phyloP scores from a whole-genome alignment of 2,888 invertebrate genomes.

The Aricia artaxerxes region DNA sequence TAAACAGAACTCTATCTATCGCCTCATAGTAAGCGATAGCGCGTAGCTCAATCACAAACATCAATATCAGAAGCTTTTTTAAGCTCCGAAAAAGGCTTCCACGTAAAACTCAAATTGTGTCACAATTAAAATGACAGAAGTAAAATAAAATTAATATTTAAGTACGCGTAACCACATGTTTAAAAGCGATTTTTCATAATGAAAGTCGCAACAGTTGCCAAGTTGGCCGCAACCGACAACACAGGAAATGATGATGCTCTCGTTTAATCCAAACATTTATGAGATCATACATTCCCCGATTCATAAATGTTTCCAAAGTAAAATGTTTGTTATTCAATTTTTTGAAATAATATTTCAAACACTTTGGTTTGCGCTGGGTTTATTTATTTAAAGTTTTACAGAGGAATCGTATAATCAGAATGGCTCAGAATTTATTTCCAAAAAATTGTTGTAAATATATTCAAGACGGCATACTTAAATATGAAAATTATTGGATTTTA shows the following conservation, averaged over 20 bases:
- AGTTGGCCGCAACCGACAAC: conserved; percentile 6
- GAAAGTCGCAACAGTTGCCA: background rate
- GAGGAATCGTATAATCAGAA: background rate
- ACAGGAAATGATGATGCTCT: conserved; percentile 2
- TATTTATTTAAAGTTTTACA: background rate
- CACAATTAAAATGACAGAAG: background rate
- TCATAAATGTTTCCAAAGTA: background rate
- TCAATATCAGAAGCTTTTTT: too few relatives aligned
- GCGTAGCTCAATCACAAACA: too few relatives aligned
- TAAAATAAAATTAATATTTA: background rate
- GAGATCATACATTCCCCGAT: conserved; percentile 13
- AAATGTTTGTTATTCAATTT: conserved; percentile 4
- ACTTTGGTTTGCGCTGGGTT: background rate
- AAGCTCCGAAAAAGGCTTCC: too few relatives aligned
- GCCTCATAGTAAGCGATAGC: too few relatives aligned
- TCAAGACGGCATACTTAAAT: too few relatives aligned
- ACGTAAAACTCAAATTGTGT: background rate
- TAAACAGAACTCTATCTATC: too few relatives aligned
- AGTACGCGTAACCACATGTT: background rate
- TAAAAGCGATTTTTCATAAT: background rate
- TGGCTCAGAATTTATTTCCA: background rate
- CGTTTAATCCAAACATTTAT: background rate
- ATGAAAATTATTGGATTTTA: background rate
- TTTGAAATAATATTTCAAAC: background rate
- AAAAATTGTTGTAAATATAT: too few relatives aligned